Evolutionary conservation across 2,113 vertebrate species (phyloP), one percentile per base, ranked within the genome.

Genomic region (Anarrhichthys ocellatus): DNA sequence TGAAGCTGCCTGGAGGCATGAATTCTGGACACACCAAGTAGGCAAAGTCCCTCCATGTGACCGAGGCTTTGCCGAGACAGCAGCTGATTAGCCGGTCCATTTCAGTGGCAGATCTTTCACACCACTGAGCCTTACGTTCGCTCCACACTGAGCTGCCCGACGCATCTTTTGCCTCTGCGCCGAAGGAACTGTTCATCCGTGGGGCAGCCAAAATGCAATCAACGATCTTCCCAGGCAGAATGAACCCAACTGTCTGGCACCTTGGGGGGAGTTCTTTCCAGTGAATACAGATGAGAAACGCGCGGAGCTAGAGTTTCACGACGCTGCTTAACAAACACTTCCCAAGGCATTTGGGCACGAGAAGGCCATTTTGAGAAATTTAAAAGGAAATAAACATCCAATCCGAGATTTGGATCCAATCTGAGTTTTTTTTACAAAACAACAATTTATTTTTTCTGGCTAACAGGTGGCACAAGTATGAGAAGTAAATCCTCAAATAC

Each of bases 181-280:
- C 67, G 29, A 7, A 82, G 63, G 63, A 83, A 13, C 8, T 1
- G 4, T 71, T 78, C 36, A 86, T 70, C 84, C 4, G 24, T 46
- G 46, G 69, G 67, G 15, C 42, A 54, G 84, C 92, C 89, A 88
- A 81, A 92, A 86, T 79, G 88, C 90, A 95, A 92, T 94, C 92
- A 92, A 75, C 73, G 68, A 77, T 50, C 50, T 61, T 87, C 73
- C 48, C 24, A 48, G 78, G 74, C 50, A 77, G 69, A 87, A 46
- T 42, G 18, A 68, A 72, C 50, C 22, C 9, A 67, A 73, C 46
- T 38, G 66, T 74, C 22, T 8, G 70, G 72, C 62, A 78, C 83
- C 38, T 58, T 67, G 15, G 68, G 44, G 52, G 44, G 32, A 56
- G 36, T 40, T 80, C 6, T 88, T 87, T 88, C 79, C 76, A 88